phyloP scores from a whole-genome alignment of 2,888 invertebrate genomes.

The Cephus sareptanus region DNA sequence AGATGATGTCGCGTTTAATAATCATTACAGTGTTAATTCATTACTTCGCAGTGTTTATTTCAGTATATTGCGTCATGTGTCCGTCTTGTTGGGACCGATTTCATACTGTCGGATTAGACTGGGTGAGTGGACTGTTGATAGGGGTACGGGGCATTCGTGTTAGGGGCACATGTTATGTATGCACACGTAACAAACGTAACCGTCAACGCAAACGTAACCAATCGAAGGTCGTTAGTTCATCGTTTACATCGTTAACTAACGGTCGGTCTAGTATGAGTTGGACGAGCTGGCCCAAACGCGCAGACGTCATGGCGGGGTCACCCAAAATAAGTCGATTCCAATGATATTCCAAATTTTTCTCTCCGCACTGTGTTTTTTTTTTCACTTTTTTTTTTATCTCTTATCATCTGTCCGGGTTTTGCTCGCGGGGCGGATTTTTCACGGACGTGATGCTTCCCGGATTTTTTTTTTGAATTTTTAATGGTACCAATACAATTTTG shows the following conservation, averaged over 20 bases:
- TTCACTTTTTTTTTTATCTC: no score
- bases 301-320: conserved; percentile 26
- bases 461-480: conserved; percentile 4
- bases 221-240: conserved; percentile 31
- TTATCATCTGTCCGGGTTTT: background rate
- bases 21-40: conserved; percentile 11
- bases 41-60: conserved; percentile 22
- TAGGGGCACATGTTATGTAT: conserved; percentile 21
- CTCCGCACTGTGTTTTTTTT: no score
- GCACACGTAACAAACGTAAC: conserved; percentile 27
- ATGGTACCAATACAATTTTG: background rate
- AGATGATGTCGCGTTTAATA: conserved; percentile 1
- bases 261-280: conserved; percentile 40
- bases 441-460: conserved; percentile 25
- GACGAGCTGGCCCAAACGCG: conserved; percentile 55
- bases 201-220: conserved; percentile 32
- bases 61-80: conserved; percentile 30
- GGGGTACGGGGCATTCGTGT: conserved; percentile 18
- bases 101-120: conserved; percentile 35
- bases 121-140: conserved; percentile 25
- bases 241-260: conserved; percentile 29
- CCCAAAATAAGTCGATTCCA: background rate
- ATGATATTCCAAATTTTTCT: no score
- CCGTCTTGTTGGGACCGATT: conserved; percentile 28
- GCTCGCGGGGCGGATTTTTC: conserved; percentile 25